Evolutionary conservation across 2,888 invertebrate species (phyloP), one percentile per base, ranked within the genome.

Genomic region (Drosophila mettleri): DNA sequence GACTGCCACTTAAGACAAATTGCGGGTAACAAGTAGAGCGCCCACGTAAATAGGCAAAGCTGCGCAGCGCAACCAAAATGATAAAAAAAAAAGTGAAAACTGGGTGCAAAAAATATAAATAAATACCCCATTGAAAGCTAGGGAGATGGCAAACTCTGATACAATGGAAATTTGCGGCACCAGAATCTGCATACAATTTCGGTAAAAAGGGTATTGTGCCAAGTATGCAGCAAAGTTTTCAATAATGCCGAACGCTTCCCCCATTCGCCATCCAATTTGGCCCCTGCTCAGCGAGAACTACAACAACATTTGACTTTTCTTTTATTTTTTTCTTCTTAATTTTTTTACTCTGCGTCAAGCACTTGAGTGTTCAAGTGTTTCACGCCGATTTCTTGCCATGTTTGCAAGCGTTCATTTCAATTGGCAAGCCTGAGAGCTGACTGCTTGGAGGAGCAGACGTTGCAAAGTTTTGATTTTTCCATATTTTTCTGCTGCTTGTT

Each of bases 1-100:
- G 76, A 68, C 72, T 81, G 85, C 87, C 90, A 90, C 90, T 91
- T 89, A 89, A 89, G 88, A 88, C 90, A 91, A 90, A 90, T 91
- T 89, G 90, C 87, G 89, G 89, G 87, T 88, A 86, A 84, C 89
- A 84, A 82, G 78, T 78, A 82, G 79, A 78, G 86, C 67, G 69
- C 79, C 72, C 63, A 62, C 66, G 71, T 69, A 82, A 80, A 74
- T 80, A 81, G 83, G 77, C 83, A 75, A 80, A 57, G 64, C 53
- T 51, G 16, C 22, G 45, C 33, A 59, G 18, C 41, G 33, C 8
- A 43, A 8, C 6, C 24, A 18, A 39, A 57, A 60, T 61, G 52
- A 71, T 71, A 66, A 71, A 31, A 45, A 61, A 51, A 52, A 18
- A 33, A 48, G 51, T 24, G 24, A 29, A 29, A 46, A 34, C 8